Conservation (phyloP, 2,888 invertebrate genomes). For the Sympetrum striolatum region DNA sequence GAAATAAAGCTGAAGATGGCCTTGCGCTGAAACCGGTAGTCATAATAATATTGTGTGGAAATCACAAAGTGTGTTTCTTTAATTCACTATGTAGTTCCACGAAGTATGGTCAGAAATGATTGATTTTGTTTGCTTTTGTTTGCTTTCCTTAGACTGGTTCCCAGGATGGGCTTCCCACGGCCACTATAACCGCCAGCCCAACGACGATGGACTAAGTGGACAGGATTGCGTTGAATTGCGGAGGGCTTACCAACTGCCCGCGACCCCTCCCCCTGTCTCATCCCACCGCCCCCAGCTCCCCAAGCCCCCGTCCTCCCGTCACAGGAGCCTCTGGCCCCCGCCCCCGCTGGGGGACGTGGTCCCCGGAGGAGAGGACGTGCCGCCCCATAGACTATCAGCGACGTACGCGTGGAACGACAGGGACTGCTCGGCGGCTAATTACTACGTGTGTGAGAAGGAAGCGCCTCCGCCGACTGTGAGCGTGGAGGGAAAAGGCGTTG, state of each 20-base stretch:
- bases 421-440: conserved; percentile 75
- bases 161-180: conserved; percentile 78
- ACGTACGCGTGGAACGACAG: conserved; percentile 84
- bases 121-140: background rate
- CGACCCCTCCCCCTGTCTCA: conserved; percentile 51
- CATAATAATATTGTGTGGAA: too few relatives aligned
- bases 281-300: conserved; percentile 28
- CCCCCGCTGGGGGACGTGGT: background rate
- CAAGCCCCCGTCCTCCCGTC: background rate
- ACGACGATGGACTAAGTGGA: conserved; percentile 80
- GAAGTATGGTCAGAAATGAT: too few relatives aligned
- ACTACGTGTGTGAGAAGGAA: conserved; percentile 71
- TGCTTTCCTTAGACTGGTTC: conserved; percentile 74
- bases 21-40: too few relatives aligned
- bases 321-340: background rate
- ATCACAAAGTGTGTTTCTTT: too few relatives aligned
- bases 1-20: too few relatives aligned
- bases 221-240: conserved; percentile 84
- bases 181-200: conserved; percentile 74
- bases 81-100: too few relatives aligned
- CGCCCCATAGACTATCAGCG: conserved; percentile 59
- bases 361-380: conserved; percentile 52
- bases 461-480: background rate
- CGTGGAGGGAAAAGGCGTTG: background rate
- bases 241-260: conserved; percentile 68